These are phyloP conservation scores for Brachyrhaphis roseni DNA, from an alignment of 2,797 vertebrate genomes.

Conservation along the genomic window DNA sequence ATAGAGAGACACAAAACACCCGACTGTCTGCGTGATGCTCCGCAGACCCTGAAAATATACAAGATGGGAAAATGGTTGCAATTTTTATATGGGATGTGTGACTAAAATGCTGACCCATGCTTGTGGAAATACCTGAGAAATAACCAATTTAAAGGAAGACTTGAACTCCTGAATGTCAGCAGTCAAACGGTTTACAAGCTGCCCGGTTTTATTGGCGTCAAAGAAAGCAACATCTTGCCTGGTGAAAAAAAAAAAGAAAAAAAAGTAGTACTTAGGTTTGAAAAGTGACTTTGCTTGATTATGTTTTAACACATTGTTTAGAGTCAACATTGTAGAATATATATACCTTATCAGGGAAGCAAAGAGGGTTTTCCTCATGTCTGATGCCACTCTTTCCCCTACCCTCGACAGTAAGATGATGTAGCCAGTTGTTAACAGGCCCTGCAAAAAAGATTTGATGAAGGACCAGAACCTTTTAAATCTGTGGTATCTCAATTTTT, in stretches of 20 bases:
- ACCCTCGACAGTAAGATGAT: conserved; percentile 89
- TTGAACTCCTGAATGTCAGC: conserved; percentile 97
- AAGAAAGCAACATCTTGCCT: conserved; percentile 97
- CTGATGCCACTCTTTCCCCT: conserved; percentile 89
- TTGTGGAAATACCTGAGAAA: conserved; percentile 87
- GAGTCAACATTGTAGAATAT: neutral
- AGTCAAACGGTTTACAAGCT: conserved; percentile 92
- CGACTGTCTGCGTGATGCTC: conserved; percentile 89
- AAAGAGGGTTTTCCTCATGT: conserved; percentile 92
- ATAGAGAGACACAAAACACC: conserved; percentile 92
- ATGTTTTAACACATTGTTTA: neutral
- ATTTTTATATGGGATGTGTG: neutral
- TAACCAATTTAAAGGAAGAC: conserved; percentile 93
- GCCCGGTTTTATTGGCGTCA: conserved; percentile 91
- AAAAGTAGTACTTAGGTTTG: neutral
- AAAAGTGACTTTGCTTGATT: neutral
- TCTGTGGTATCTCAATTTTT: conserved; percentile 15
- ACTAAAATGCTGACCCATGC: neutral
- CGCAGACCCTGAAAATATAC: conserved; percentile 86
- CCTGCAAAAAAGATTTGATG: conserved; percentile 75
- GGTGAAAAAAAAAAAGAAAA: conserved; percentile 36
- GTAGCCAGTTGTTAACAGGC: conserved; percentile 91
- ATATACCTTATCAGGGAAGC: conserved; percentile 84
- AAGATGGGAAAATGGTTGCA: neutral
- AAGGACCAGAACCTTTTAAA: conserved; percentile 21